Base-by-base conservation (phyloP, 2,797 vertebrate genomes). In the Strix occidentalis region DNA sequence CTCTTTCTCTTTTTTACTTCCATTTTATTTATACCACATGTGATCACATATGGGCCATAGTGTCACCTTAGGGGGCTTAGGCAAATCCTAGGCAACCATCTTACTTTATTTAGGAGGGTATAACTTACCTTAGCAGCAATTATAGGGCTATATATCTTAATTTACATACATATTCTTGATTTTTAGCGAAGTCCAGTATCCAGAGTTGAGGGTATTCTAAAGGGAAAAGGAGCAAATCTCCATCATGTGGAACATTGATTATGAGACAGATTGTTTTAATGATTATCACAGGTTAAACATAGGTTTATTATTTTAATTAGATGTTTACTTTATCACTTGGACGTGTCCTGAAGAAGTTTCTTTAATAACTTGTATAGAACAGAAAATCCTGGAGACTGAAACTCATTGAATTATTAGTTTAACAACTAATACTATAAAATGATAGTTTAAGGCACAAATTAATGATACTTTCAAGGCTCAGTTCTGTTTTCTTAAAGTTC, bases 21-120 rank as follows among this genome's bases (percentile, higher is more conserved):
- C 91, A 88, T 97, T 98, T 97, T 97, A 97, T 98, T 97, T 97
- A 93, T 96, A 95, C 97, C 97, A 97, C 97, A 95, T 96, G 97
- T 97, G 95, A 96, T 90, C 92, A 94, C 97, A 96, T 97, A 94
- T 95, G 97, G 82, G 92, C 83, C 96, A 56, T 94, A 90, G 96
- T 95, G 93, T 96, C 95, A 94, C 97, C 95, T 97, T 94, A 96
- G 65, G 78, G 81, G 87, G 75, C 54, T 97, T 97, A 92, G 90
- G 74, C 92, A 97, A 98, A 96, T 80, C 72, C 65, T 60, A 97
- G 94, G 72, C 94, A 95, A 96, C 89, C 92, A 96, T 94, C 90
- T 96, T 92, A 79, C 78, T 97, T 97, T 94, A 83, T 92, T 90
- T 84, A 95, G 86, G 58, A 87, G 93, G 53, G 31, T 85, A 90